Evolutionary conservation across 2,113 vertebrate species (phyloP).

Genomic region (Megaceryle torquata): DNA sequence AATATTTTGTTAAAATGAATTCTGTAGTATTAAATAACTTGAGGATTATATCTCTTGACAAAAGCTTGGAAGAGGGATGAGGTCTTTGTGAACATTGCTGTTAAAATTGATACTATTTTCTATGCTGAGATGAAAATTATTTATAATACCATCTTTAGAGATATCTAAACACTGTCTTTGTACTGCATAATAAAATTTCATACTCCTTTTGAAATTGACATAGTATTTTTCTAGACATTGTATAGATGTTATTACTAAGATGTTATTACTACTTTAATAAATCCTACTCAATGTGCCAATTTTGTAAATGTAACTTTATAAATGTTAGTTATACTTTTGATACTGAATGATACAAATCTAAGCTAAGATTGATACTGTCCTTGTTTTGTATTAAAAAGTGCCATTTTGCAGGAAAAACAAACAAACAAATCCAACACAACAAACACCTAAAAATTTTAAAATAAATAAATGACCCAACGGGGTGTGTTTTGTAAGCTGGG

Average conservation of each 20-base stretch:
- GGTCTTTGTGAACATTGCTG: constrained; percentile 32
- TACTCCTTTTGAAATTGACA: constrained; percentile 12
- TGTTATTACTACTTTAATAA: background rate
- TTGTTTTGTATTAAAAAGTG: background rate
- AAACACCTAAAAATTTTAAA: background rate
- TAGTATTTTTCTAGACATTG: constrained; percentile 58
- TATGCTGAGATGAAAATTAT: constrained; percentile 10
- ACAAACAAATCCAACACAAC: too few species aligned
- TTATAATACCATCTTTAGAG: constrained; percentile 36
- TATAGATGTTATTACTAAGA: constrained; percentile 27
- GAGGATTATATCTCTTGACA: constrained; percentile 13
- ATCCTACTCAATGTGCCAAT: background rate
- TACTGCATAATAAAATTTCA: constrained; percentile 16
- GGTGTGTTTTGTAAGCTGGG: background rate
- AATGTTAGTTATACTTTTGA: constrained; percentile 31
- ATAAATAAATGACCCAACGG: background rate
- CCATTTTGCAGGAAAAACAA: background rate
- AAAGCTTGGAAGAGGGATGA: background rate
- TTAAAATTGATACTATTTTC: constrained; percentile 35
- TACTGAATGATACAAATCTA: constrained; percentile 26
- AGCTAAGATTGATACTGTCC: background rate
- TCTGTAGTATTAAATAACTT: constrained; percentile 43
- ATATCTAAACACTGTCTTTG: background rate
- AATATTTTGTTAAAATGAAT: constrained; percentile 21
- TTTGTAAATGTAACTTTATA: constrained; percentile 56